Conservation (phyloP, 2,888 invertebrate species). For the Agrotis ipsilon region DNA sequence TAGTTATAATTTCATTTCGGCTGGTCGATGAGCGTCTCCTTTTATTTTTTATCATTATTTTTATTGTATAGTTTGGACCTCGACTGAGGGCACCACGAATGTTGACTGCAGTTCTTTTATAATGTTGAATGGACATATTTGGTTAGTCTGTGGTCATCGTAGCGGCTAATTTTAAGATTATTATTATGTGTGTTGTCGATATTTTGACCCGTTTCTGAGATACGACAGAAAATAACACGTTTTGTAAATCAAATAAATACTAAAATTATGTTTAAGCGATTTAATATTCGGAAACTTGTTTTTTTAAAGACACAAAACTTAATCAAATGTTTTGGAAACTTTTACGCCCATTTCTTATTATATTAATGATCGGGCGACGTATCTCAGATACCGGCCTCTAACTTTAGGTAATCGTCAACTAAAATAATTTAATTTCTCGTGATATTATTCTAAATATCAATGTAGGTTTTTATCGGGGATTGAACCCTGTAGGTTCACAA, state of each 20-base stretch:
- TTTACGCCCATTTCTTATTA: slow-evolving; percentile 23
- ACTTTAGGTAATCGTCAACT: slow-evolving; percentile 58
- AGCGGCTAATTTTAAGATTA: slow-evolving; percentile 65
- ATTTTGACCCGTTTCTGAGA: slow-evolving; percentile 56
- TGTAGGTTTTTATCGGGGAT: slow-evolving; percentile 59
- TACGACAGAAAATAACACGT: slow-evolving; percentile 26
- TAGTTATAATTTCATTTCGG: slow-evolving; percentile 78
- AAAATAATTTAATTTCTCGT: slow-evolving; percentile 66
- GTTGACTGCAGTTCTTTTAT: slow-evolving; percentile 59
- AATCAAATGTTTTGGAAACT: slow-evolving; percentile 42
- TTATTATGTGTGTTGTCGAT: slow-evolving; percentile 63
- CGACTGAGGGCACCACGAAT: slow-evolving; percentile 46
- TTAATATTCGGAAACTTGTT: slow-evolving; percentile 19
- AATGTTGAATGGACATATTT: slow-evolving; percentile 53
- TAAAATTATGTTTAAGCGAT: slow-evolving; percentile 40
- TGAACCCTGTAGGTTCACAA: slow-evolving; percentile 54
- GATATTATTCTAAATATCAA: slow-evolving; percentile 71
- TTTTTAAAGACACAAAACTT: slow-evolving; percentile 22
- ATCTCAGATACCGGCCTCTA: slow-evolving; percentile 54
- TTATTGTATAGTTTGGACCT: slow-evolving; percentile 63
- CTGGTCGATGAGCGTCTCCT: slow-evolving; percentile 68
- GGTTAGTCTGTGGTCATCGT: slow-evolving; percentile 65
- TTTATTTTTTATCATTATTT: slow-evolving; percentile 58
- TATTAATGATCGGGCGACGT: slow-evolving; percentile 23
- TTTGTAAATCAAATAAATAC: slow-evolving; percentile 37